Conservation (phyloP, 2,113 vertebrate genomes). For the Phalacrocorax pelagicus region DNA sequence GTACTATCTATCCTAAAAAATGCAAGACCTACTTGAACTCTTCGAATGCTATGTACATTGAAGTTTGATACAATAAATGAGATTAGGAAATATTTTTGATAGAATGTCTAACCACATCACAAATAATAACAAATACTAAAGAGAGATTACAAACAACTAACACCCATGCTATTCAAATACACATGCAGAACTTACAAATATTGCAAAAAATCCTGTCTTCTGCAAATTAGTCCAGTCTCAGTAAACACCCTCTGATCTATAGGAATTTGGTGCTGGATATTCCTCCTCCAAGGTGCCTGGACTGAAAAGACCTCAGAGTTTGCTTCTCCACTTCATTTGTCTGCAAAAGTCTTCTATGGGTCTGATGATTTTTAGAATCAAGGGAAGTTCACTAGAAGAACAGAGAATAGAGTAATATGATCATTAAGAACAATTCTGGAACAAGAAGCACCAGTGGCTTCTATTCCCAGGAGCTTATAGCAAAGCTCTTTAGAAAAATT, state of each 20-base stretch:
- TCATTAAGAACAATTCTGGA: constrained; percentile 49
- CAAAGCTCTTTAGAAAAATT: constrained; percentile 79
- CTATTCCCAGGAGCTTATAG: constrained; percentile 72
- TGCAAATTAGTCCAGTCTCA: not conserved
- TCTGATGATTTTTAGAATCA: constrained; percentile 22
- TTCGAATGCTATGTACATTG: not conserved
- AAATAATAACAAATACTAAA: not conserved
- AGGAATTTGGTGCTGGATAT: not conserved
- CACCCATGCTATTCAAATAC: not conserved
- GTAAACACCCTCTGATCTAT: not conserved
- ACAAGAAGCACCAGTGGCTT: constrained; percentile 55
- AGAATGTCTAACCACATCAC: not conserved
- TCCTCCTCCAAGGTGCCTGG: not conserved
- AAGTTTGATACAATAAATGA: not conserved
- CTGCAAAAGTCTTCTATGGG: not conserved
- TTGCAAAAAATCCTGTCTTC: not conserved
- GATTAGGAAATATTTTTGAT: not conserved
- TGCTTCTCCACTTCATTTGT: constrained; percentile 9
- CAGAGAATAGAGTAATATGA: constrained; percentile 20
- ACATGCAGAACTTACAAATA: constrained; percentile 55
- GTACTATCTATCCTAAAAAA: not conserved
- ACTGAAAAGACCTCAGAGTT: not conserved
- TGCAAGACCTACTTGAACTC: not conserved
- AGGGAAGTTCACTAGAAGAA: constrained; percentile 9
- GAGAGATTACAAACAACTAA: not conserved